Conservation (phyloP, 2,113 vertebrate genomes). For the Colossoma macropomum region DNA sequence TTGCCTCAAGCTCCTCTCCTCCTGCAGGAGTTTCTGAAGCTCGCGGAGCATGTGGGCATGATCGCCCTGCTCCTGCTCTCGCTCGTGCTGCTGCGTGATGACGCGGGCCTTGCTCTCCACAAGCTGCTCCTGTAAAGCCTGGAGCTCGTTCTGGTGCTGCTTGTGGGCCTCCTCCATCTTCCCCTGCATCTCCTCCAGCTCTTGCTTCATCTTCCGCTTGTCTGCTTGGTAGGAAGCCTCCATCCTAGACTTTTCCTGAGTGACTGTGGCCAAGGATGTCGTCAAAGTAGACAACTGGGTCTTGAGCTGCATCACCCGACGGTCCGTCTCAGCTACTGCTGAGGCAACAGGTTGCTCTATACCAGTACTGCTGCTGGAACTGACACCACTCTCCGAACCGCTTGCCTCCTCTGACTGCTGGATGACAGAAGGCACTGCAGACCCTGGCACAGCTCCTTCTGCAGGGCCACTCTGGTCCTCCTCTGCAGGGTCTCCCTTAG, state of each 20-base stretch:
- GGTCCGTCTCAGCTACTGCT: slow-evolving; percentile 70
- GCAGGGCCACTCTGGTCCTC: slow-evolving; percentile 70
- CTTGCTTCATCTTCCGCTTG: slow-evolving; percentile 88
- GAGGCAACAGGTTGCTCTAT: slow-evolving; percentile 16
- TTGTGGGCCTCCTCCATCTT: slow-evolving; percentile 63
- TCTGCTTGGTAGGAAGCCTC: slow-evolving; percentile 93
- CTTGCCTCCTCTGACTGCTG: slow-evolving; percentile 70
- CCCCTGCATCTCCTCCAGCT: slow-evolving; percentile 80
- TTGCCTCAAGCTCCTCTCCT: slow-evolving; percentile 80
- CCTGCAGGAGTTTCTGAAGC: slow-evolving; percentile 88
- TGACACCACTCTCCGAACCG: slow-evolving; percentile 74
- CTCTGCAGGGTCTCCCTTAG: slow-evolving; percentile 74
- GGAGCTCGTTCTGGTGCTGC: slow-evolving; percentile 75
- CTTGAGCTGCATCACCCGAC: slow-evolving; percentile 79
- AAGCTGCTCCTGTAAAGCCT: slow-evolving; percentile 80
- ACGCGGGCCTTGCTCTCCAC: slow-evolving; percentile 86
- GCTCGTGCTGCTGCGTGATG: slow-evolving; percentile 89
- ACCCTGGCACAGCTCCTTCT: background rate
- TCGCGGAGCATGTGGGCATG: slow-evolving; percentile 90
- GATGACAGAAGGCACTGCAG: fast-evolving
- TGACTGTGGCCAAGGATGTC: slow-evolving; percentile 86
- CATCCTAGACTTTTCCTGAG: slow-evolving; percentile 95
- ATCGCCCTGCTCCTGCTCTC: slow-evolving; percentile 88
- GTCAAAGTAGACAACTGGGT: slow-evolving; percentile 89
- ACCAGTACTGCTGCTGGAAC: slow-evolving; percentile 68